Conservation (phyloP, 2,888 invertebrate genomes). For the Fragum sueziense region DNA sequence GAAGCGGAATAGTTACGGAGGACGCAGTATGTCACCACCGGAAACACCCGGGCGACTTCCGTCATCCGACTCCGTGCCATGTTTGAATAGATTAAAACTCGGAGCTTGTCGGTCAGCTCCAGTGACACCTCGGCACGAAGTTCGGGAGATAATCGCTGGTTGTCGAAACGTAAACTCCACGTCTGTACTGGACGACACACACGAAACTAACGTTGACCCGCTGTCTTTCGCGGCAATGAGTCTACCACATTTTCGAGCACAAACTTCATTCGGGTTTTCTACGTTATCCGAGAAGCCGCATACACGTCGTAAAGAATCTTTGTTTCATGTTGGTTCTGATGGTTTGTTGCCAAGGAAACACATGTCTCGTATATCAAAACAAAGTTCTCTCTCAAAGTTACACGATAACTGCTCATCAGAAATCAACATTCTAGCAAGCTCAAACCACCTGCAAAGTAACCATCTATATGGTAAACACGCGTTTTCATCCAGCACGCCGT, state of each 20-base stretch:
- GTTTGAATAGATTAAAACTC: constrained; percentile 37
- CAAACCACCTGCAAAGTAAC: constrained; percentile 14
- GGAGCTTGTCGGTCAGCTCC: constrained; percentile 66
- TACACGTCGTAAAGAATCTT: constrained; percentile 74
- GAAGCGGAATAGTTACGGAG: constrained; percentile 66
- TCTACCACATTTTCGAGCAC: constrained; percentile 69
- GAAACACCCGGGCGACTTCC: constrained; percentile 39
- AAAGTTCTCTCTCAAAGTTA: constrained; percentile 35
- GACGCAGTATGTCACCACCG: constrained; percentile 57
- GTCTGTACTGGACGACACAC: constrained; percentile 37
- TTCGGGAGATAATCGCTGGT: constrained; percentile 42
- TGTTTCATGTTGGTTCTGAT: constrained; percentile 66
- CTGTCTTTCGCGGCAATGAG: constrained; percentile 72
- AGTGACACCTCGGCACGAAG: constrained; percentile 71
- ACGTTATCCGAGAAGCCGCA: constrained; percentile 74
- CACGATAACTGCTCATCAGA: constrained; percentile 37
- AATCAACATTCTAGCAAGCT: constrained; percentile 32
- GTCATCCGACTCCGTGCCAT: constrained; percentile 52
- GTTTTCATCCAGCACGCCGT: constrained; percentile 51
- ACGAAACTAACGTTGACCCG: constrained; percentile 72
- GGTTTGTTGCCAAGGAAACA: constrained; percentile 37
- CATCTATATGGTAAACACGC: constrained; percentile 23
- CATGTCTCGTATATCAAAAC: constrained; percentile 21
- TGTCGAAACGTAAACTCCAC: constrained; percentile 20
- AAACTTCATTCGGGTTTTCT: constrained; percentile 72